Evolutionary conservation across 1,140 invertebrate species (phyloP).

Genomic region (Plectrocnemia conspersa): DNA sequence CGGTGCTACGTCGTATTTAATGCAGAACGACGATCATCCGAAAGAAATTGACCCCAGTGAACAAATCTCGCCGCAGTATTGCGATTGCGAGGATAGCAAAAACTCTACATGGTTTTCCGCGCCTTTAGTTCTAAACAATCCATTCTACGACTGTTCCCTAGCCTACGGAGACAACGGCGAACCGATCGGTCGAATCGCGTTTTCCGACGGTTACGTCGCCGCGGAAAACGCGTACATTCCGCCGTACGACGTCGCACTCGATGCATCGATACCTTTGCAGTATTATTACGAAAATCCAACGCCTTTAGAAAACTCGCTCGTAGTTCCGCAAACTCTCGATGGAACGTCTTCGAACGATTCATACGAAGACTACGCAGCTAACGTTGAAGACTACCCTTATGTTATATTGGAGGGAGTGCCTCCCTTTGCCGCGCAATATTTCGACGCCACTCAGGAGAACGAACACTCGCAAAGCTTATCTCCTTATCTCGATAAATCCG

Average conservation of each 20-base stretch:
- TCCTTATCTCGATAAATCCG: slow-evolving; percentile 33
- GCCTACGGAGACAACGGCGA: slow-evolving; percentile 40
- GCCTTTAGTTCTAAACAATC: slow-evolving; percentile 48
- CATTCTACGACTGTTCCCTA: slow-evolving; percentile 48
- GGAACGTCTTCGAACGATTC: slow-evolving; percentile 45
- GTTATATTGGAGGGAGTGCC: slow-evolving; percentile 1
- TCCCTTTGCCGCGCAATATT: slow-evolving; percentile 24
- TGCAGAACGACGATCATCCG: neutral
- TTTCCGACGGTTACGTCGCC: slow-evolving; percentile 49
- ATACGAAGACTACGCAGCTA: slow-evolving; percentile 30
- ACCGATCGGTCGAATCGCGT: slow-evolving; percentile 39
- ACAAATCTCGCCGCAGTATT: slow-evolving; percentile 41
- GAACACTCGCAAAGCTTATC: slow-evolving; percentile 24
- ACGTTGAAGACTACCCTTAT: slow-evolving; percentile 18
- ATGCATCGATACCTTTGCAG: slow-evolving; percentile 36
- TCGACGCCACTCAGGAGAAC: slow-evolving; percentile 24
- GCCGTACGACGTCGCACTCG: slow-evolving; percentile 43
- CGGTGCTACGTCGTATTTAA: neutral
- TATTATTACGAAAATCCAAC: slow-evolving; percentile 41
- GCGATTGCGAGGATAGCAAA: slow-evolving; percentile 8
- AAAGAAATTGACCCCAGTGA: slow-evolving; percentile 34
- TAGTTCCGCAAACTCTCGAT: slow-evolving; percentile 44
- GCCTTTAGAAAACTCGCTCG: slow-evolving; percentile 38
- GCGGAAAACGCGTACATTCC: slow-evolving; percentile 50
- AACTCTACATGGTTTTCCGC: slow-evolving; percentile 28